phyloP scores from a whole-genome alignment of 1,140 invertebrate genomes.

The Probaryconus sp. region DNA sequence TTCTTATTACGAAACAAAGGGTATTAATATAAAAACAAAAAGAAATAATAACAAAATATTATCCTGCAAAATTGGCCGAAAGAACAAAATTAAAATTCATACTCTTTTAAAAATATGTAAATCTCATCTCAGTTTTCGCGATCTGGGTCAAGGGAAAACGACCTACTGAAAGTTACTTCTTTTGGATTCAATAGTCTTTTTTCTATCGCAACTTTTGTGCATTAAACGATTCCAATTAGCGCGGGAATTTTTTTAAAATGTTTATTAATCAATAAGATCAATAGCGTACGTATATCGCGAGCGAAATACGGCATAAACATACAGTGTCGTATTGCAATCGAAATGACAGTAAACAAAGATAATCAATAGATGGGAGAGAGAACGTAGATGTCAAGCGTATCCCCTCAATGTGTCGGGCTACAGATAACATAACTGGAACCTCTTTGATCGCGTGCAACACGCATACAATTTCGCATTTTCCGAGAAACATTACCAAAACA shows the following conservation, averaged over 20 bases:
- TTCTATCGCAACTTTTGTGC: too few relatives aligned
- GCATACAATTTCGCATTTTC: conserved; percentile 67
- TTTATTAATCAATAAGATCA: conserved; percentile 44
- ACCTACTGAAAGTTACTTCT: too few relatives aligned
- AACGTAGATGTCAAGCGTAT: conserved; percentile 54
- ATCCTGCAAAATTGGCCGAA: too few relatives aligned
- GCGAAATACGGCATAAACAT: conserved; percentile 33
- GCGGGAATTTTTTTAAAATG: conserved; percentile 23
- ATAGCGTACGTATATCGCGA: conserved; percentile 27
- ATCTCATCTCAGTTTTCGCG: too few relatives aligned
- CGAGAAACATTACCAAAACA: conserved; percentile 67
- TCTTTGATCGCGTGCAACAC: conserved; percentile 67
- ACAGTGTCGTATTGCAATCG: conserved; percentile 56
- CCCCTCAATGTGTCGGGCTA: conserved; percentile 57
- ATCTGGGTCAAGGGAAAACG: too few relatives aligned
- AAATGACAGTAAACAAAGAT: conserved; percentile 67
- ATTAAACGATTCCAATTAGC: conserved; percentile 20
- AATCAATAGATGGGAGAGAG: conserved; percentile 61
- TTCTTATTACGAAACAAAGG: too few relatives aligned
- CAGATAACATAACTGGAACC: conserved; percentile 63
- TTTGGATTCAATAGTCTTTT: too few relatives aligned
- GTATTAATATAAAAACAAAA: too few relatives aligned
- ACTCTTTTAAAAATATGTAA: too few relatives aligned
- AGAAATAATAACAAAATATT: too few relatives aligned
- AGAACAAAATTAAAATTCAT: too few relatives aligned